Evolutionary conservation across 2,113 vertebrate genomes (phyloP), one percentile per base, ranked within the genome.

Genomic region (Nibea albiflora): DNA sequence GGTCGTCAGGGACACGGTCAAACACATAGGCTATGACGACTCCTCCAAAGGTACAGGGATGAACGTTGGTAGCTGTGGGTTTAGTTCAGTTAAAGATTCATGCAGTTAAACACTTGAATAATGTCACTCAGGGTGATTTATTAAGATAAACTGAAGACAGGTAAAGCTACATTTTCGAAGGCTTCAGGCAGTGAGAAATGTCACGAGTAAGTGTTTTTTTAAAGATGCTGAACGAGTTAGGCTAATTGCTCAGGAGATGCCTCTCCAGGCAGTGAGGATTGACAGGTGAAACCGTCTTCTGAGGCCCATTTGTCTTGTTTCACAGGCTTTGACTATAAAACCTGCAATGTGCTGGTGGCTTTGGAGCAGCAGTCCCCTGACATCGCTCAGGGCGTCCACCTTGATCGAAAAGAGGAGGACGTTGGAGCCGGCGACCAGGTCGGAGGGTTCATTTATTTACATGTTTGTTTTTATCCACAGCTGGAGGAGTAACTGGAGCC

Each of bases 361-460:
- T 78, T 98, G 92, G 98, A 99, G 92, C 97, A 99, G 83, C 98
- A 99, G 92, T 99, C 98, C 8, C 96, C 96, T 0, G 98, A 99
- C 91, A 96, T 97, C 47, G 96, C 96, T 76, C 98, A 98, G 87
- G 97, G 97, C 0, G 98, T 99, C 83, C 96, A 98, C 84, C 93
- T 98, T 80, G 97, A 99, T 86, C 95, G 98, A 26, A 97, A 95
- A 3, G 97, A 98, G 58, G 97, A 98, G 86, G 98, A 99, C 68
- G 95, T 99, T 0, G 98, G 98, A 0, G 98, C 98, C 0, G 98
- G 97, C 1, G 98, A 99, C 88, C 98, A 98, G 96, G 98, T 98
- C 11, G 42, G 83, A 70, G 4, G 4, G 14, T 24, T 69, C 0
- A 16, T 28, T 0, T 0, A 11, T 71, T 44, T 24, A n/a, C n/a